phyloP scores from a whole-genome alignment of 2,888 invertebrate species.

The Mechanitis mazaeus region DNA sequence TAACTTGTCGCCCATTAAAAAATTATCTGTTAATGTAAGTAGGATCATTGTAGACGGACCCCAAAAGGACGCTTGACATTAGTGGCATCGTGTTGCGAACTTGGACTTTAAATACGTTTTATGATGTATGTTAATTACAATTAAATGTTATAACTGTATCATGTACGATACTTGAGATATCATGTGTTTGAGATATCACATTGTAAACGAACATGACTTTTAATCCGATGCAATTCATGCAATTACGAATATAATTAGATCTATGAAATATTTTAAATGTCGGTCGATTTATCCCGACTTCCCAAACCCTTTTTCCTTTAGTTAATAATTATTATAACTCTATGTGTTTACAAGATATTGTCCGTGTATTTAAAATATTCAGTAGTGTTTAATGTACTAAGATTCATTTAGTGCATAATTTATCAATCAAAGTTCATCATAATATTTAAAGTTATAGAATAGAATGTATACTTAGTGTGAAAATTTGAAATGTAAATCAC shows the following conservation, averaged over 20 bases:
- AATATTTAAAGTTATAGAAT: conserved; percentile 4
- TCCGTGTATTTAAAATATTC: conserved; percentile 1
- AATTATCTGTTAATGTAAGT: background rate
- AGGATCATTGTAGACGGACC: background rate
- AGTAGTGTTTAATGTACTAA: conserved; percentile 3
- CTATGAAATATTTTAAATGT: background rate
- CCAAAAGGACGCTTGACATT: background rate
- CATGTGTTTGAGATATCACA: background rate
- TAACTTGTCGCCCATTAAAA: conserved; percentile 1
- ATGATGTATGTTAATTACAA: background rate
- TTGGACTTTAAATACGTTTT: background rate
- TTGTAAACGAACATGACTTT: background rate
- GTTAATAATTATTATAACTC: background rate
- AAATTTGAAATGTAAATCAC: conserved; percentile 2
- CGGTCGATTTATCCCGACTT: background rate
- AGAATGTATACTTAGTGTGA: background rate
- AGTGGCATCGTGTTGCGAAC: conserved; percentile 4
- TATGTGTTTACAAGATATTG: background rate
- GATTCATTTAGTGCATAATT: background rate
- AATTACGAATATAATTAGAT: background rate
- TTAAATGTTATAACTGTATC: background rate
- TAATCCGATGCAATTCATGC: background rate
- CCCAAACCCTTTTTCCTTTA: background rate
- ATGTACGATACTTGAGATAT: too few relatives aligned
- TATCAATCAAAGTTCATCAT: background rate